A percentile compares a stretch with the other conserved stretches of the same genome.
Conservation (phyloP, 2,113 vertebrate genomes). For the Pelobates fuscus region DNA sequence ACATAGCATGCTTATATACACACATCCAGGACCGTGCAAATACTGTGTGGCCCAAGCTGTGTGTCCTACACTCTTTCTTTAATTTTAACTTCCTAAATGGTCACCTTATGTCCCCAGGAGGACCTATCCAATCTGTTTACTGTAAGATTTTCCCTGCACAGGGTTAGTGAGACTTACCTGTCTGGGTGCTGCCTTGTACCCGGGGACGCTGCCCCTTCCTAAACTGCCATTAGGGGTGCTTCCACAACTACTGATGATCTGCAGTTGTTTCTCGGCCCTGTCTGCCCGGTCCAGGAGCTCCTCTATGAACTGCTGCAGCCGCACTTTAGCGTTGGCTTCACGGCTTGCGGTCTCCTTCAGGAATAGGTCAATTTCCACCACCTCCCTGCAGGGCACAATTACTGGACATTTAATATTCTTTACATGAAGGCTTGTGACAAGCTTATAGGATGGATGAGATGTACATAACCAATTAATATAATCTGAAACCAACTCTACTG, state of each 20-base stretch:
- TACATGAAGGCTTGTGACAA: no score
- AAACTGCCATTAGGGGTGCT: slow-evolving; percentile 91
- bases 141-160: no score
- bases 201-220: slow-evolving; percentile 82
- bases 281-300: slow-evolving; percentile 95
- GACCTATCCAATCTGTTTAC: no score
- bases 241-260: slow-evolving; percentile 96
- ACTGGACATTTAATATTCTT: background rate
- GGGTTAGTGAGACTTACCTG: slow-evolving; percentile 59
- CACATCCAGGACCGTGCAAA: no score
- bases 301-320: slow-evolving; percentile 97
- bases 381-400: slow-evolving; percentile 75
- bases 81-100: no score
- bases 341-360: slow-evolving; percentile 94
- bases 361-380: slow-evolving; percentile 95
- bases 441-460: no score
- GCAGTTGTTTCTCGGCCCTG: slow-evolving; percentile 92
- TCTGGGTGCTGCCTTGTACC: slow-evolving; percentile 71
- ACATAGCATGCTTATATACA: no score
- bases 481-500: no score
- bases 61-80: no score
- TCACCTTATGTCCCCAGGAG: no score
- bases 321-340: slow-evolving; percentile 93
- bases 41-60: no score
- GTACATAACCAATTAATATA: no score